Evolutionary conservation across 2,888 invertebrate species (phyloP).

Genomic region (Epinotia bilunana): DNA sequence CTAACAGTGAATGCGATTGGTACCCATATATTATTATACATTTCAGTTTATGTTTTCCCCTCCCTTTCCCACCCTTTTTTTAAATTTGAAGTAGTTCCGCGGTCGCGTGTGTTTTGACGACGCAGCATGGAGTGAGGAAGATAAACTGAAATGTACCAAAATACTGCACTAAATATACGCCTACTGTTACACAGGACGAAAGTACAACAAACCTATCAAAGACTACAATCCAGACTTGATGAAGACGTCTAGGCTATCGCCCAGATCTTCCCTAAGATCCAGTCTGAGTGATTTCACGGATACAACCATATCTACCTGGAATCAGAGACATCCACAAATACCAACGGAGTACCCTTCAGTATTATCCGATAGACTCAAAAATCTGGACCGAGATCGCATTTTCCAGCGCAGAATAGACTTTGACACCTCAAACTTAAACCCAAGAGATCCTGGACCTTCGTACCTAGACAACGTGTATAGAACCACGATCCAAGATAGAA

Average conservation of each 20-base stretch:
- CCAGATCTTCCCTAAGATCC: constrained; percentile 77
- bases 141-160: constrained; percentile 82
- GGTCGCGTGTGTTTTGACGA: constrained; percentile 65
- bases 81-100: constrained; percentile 40
- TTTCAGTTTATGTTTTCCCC: constrained; percentile 83
- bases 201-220: constrained; percentile 74
- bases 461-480: constrained; percentile 71
- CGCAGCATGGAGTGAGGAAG: constrained; percentile 66
- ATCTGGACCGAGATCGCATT: constrained; percentile 66
- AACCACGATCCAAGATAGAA: constrained; percentile 67
- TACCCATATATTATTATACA: constrained; percentile 81
- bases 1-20: constrained; percentile 78
- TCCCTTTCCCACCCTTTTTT: constrained; percentile 58
- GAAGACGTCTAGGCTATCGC: constrained; percentile 69
- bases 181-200: constrained; percentile 70
- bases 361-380: constrained; percentile 73
- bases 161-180: constrained; percentile 49
- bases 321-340: constrained; percentile 67
- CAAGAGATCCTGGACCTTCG: constrained; percentile 69
- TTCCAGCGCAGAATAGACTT: constrained; percentile 76
- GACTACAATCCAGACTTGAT: constrained; percentile 79
- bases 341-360: constrained; percentile 77
- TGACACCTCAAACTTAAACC: constrained; percentile 67
- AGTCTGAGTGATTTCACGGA: constrained; percentile 82
- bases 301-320: constrained; percentile 81